phyloP scores from a whole-genome alignment of 2,888 invertebrate species.

The Platynereis dumerilii region DNA sequence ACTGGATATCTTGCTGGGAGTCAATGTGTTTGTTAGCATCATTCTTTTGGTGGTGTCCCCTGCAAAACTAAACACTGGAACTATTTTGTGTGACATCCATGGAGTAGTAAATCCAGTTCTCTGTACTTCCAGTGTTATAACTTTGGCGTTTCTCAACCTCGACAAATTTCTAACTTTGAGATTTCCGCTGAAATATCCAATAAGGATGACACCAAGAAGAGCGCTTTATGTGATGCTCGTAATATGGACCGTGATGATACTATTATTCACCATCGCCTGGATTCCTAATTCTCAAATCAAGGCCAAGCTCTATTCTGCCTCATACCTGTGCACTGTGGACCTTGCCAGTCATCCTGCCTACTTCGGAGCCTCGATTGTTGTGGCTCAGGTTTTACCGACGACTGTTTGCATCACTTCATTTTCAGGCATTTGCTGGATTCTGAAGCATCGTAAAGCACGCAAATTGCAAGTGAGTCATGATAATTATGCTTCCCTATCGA shows the following conservation, averaged over 20 bases:
- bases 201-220: background rate
- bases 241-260: background rate
- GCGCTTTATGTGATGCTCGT: background rate
- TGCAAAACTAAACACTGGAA: background rate
- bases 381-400: background rate
- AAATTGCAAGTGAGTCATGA: no score
- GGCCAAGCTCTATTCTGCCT: background rate
- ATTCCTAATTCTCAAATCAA: background rate
- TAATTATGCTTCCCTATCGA: no score
- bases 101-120: no score
- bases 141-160: background rate
- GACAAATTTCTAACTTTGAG: conserved; percentile 3
- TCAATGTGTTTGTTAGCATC: background rate
- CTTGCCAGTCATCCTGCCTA: background rate
- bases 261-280: background rate
- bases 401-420: background rate
- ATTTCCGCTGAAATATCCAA: background rate
- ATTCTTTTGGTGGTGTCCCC: background rate
- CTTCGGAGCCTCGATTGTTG: background rate
- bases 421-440: background rate
- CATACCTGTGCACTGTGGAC: background rate
- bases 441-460: background rate
- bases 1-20: background rate
- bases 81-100: background rate
- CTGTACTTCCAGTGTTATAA: background rate